A percentile compares a stretch with the other conserved stretches of the same genome.
These are phyloP conservation scores for Odontomachus brunneus DNA, from an alignment of 1,140 invertebrate genomes.

Conservation along the genomic window DNA sequence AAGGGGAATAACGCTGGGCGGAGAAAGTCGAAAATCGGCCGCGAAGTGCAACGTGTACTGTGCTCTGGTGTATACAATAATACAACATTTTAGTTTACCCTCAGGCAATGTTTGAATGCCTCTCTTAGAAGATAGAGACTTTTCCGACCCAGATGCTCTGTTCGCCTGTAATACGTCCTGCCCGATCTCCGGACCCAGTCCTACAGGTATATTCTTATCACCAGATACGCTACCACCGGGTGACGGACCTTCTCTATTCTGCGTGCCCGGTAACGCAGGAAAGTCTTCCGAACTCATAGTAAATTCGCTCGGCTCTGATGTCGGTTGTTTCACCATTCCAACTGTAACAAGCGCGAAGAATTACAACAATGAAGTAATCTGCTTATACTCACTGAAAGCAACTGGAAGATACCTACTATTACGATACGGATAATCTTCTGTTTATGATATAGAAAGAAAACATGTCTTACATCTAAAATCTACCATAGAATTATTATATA, in stretches of 20 bases:
- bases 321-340: slow-evolving; percentile 98
- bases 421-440: not conserved
- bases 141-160: slow-evolving; percentile 84
- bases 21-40: too few relatives aligned
- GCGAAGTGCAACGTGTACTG: too few relatives aligned
- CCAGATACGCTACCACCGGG: slow-evolving; percentile 85
- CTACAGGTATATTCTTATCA: slow-evolving; percentile 87
- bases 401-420: not conserved
- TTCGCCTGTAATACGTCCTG: slow-evolving; percentile 83
- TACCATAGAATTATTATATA: slow-evolving; percentile 16
- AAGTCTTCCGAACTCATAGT: slow-evolving; percentile 99
- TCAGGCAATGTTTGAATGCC: slow-evolving; percentile 98
- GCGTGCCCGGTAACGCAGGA: slow-evolving; percentile 95
- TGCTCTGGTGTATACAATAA: too few relatives aligned
- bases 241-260: slow-evolving; percentile 86
- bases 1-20: too few relatives aligned
- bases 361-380: slow-evolving; percentile 14
- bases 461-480: too few relatives aligned
- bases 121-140: slow-evolving; percentile 87
- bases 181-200: slow-evolving; percentile 84
- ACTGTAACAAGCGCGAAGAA: slow-evolving; percentile 86
- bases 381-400: not conserved
- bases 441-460: not conserved
- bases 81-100: slow-evolving; percentile 86
- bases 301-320: slow-evolving; percentile 96